phyloP scores from a whole-genome alignment of 2,797 vertebrate species.

The Ctenochaetus hawaiiensis region DNA sequence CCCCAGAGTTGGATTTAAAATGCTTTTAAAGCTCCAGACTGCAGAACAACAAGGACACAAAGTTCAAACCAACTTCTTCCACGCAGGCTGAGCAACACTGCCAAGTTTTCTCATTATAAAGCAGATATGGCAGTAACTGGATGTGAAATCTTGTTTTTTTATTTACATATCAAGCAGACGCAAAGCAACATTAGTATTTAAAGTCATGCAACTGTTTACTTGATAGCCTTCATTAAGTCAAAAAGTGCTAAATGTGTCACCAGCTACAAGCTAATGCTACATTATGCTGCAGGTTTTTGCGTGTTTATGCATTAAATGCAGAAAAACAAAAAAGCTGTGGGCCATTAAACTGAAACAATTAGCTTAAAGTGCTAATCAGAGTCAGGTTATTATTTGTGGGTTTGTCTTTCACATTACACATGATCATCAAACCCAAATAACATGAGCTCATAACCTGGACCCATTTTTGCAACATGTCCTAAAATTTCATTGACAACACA shows the following conservation, averaged over 20 bases:
- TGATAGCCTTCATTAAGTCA: too few species aligned
- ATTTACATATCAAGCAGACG: neutral
- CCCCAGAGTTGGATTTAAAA: constrained; percentile 26
- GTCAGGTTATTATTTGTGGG: neutral
- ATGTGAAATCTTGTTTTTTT: too few species aligned
- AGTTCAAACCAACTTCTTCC: constrained; percentile 60
- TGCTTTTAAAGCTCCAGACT: constrained; percentile 23
- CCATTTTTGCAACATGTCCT: too few species aligned
- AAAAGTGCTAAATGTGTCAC: neutral
- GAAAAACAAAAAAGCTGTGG: neutral
- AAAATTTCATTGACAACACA: neutral
- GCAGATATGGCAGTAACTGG: too few species aligned
- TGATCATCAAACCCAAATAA: neutral
- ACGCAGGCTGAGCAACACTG: neutral
- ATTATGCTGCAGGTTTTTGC: too few species aligned
- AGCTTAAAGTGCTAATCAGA: neutral
- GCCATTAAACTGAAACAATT: neutral
- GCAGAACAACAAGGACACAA: constrained; percentile 37
- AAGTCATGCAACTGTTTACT: too few species aligned
- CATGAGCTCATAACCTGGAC: too few species aligned
- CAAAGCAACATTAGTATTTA: neutral
- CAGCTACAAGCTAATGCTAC: neutral
- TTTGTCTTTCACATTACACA: neutral
- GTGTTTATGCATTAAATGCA: neutral
- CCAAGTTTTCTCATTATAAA: neutral